Evolutionary conservation across 2,888 invertebrate species (phyloP).

Genomic region (Liopterus haemorrhoidalis): DNA sequence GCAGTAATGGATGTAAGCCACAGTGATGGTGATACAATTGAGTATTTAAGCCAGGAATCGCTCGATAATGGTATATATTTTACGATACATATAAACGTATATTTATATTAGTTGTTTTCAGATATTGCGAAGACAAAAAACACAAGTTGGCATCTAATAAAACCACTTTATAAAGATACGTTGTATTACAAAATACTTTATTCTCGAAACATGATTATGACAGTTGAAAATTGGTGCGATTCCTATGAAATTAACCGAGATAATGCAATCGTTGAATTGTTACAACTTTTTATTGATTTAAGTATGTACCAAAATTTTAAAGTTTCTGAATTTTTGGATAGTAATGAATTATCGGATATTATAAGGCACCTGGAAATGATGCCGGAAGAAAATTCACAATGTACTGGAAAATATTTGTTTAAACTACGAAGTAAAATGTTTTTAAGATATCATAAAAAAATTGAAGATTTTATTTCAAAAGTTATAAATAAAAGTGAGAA

Average conservation of each 20-base stretch:
- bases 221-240: neutral
- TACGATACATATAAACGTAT: no score
- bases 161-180: no score
- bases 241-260: neutral
- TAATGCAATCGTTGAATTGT: neutral
- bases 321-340: neutral
- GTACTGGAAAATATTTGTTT: conserved; percentile 9
- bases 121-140: no score
- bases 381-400: neutral
- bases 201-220: no score
- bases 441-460: conserved; percentile 3
- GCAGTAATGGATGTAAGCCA: no score
- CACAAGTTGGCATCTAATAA: no score
- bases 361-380: no score
- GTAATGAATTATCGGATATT: neutral
- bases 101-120: no score
- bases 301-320: conserved; percentile 7
- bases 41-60: no score
- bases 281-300: conserved; percentile 8
- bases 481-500: neutral
- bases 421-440: neutral
- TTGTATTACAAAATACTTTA: no score
- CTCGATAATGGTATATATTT: no score
- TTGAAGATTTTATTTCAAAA: conserved; percentile 7
- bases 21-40: no score